Evolutionary conservation across 2,113 vertebrate genomes (phyloP).

Genomic region (Percopsis transmontana): DNA sequence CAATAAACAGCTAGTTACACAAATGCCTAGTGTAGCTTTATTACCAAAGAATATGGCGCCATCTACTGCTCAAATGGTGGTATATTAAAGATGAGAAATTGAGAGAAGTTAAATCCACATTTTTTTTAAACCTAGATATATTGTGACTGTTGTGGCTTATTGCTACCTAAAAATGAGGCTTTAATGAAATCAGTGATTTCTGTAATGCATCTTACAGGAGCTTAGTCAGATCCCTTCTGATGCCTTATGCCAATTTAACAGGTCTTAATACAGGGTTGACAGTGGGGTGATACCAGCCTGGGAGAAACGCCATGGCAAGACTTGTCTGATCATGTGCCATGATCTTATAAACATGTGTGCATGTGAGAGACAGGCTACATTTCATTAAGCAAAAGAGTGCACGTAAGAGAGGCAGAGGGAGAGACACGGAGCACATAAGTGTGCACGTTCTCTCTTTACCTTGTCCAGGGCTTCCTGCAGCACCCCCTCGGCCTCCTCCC

Average conservation of each 20-base stretch:
- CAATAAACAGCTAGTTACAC: neutral
- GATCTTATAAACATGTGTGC: neutral
- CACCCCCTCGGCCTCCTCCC: constrained; percentile 91
- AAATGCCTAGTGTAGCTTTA: neutral
- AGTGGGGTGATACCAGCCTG: neutral
- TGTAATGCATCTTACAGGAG: too few species aligned
- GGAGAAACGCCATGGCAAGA: neutral
- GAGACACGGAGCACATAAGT: neutral
- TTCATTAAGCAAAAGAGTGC: neutral
- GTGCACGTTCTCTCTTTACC: constrained; percentile 41
- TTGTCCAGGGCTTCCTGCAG: constrained; percentile 81
- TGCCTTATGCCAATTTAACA: neutral
- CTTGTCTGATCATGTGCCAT: neutral
- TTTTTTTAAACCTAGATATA: neutral
- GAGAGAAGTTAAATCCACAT: neutral
- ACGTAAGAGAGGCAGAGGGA: neutral
- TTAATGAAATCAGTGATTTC: neutral
- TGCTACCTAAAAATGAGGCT: neutral
- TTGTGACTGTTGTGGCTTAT: neutral
- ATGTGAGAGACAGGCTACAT: neutral
- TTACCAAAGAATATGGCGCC: constrained; percentile 39
- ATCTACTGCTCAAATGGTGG: constrained; percentile 47
- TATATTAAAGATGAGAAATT: neutral
- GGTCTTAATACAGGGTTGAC: neutral
- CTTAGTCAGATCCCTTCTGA: neutral